Conservation (phyloP, 2,797 vertebrate species). For the Luscinia megarhynchos region DNA sequence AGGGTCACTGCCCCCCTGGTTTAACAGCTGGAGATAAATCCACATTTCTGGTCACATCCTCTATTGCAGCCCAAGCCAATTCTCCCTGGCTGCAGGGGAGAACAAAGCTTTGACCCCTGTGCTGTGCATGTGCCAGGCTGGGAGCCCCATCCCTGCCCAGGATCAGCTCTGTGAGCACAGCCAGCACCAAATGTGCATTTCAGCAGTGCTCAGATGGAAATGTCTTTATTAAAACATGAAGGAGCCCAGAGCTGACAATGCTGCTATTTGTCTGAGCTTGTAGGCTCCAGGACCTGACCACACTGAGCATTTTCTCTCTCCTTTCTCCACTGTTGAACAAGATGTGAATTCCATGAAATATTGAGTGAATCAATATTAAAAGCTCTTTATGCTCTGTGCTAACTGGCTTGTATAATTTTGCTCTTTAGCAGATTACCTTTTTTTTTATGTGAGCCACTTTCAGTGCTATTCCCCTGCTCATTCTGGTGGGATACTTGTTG, state of each 20-base stretch:
- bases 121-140: background rate
- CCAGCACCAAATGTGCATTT: background rate
- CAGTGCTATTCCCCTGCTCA: background rate
- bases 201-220: background rate
- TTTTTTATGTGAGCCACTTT: background rate
- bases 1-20: no score
- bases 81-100: background rate
- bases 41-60: no score
- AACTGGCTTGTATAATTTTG: slow-evolving; percentile 45
- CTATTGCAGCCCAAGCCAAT: no score
- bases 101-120: background rate
- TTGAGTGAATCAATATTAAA: slow-evolving; percentile 64
- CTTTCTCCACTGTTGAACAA: background rate
- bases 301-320: background rate
- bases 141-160: background rate
- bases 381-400: slow-evolving; percentile 33
- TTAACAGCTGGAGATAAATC: no score
- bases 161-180: background rate
- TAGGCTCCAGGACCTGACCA: background rate
- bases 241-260: background rate
- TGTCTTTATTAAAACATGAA: slow-evolving; percentile 41
- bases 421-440: slow-evolving; percentile 38
- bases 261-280: slow-evolving; percentile 9
- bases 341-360: slow-evolving; percentile 57
- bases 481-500: background rate